phyloP scores from a whole-genome alignment of 2,113 vertebrate species.

The Eclectus roratus region DNA sequence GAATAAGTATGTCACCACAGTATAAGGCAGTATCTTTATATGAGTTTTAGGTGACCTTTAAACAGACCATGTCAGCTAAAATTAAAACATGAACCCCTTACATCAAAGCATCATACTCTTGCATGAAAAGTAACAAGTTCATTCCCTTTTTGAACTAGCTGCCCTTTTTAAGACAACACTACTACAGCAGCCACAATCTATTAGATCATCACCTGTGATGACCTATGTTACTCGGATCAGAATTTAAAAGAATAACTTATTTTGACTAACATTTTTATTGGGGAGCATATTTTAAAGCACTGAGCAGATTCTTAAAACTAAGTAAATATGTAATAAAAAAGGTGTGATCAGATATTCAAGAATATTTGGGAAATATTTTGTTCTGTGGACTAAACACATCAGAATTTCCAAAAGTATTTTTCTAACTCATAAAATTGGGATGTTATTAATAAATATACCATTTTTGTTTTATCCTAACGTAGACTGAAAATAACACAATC shows the following conservation, averaged over 20 bases:
- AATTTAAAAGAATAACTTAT: background rate
- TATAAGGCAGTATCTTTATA: background rate
- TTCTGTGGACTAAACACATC: background rate
- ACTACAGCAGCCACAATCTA: background rate
- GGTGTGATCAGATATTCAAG: background rate
- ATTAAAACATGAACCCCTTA: background rate
- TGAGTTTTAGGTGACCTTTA: background rate
- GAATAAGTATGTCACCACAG: background rate
- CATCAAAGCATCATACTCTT: background rate
- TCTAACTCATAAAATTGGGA: background rate
- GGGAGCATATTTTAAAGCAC: background rate
- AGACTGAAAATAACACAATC: background rate
- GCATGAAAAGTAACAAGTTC: background rate
- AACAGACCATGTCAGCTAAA: background rate
- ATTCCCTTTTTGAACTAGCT: background rate
- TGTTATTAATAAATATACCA: background rate
- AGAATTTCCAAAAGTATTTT: background rate
- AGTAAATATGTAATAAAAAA: background rate
- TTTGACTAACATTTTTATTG: background rate
- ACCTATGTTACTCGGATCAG: background rate
- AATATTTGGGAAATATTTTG: background rate
- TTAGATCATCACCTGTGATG: background rate
- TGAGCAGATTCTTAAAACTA: background rate
- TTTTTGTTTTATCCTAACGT: background rate
- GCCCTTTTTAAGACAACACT: background rate